Percentiles rank a stretch among this genome's conserved stretches.
These are phyloP conservation scores for Chaitophorus viminalis DNA, from an alignment of 2,888 invertebrate species.

Conservation along the genomic window DNA sequence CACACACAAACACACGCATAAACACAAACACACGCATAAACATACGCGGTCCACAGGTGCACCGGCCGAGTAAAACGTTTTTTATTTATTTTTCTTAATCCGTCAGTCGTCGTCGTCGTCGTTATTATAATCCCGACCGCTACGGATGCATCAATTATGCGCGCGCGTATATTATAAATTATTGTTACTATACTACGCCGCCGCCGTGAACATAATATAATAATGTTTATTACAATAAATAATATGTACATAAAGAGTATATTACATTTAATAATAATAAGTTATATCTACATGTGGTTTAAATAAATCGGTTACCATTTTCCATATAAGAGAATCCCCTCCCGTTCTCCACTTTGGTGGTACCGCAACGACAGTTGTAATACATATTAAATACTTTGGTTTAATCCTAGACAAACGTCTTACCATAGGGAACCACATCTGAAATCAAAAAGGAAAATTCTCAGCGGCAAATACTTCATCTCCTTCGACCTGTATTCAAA, in stretches of 20 bases:
- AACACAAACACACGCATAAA: too few species aligned
- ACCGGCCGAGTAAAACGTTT: not conserved
- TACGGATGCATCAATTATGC: constrained; percentile 42
- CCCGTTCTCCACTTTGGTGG: too few species aligned
- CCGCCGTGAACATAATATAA: not conserved
- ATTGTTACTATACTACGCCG: constrained; percentile 1
- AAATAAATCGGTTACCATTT: too few species aligned
- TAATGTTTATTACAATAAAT: not conserved
- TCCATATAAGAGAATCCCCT: too few species aligned
- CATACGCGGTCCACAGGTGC: not conserved
- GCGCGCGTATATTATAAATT: not conserved
- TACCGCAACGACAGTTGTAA: too few species aligned
- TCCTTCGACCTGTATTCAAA: too few species aligned
- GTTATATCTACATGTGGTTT: not conserved
- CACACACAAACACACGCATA: too few species aligned
- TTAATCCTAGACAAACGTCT: too few species aligned
- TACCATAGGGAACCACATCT: too few species aligned
- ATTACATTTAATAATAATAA: not conserved
- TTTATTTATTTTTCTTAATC: not conserved
- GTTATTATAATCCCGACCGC: constrained; percentile 43
- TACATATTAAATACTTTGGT: too few species aligned
- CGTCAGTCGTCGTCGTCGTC: not conserved
- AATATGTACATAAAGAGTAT: not conserved
- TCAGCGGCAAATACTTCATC: too few species aligned
- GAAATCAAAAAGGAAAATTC: too few species aligned